Percentiles rank a stretch among this genome's conserved stretches.
phyloP scores from a whole-genome alignment of 2,888 invertebrate species.

The Macrophya annulata region DNA sequence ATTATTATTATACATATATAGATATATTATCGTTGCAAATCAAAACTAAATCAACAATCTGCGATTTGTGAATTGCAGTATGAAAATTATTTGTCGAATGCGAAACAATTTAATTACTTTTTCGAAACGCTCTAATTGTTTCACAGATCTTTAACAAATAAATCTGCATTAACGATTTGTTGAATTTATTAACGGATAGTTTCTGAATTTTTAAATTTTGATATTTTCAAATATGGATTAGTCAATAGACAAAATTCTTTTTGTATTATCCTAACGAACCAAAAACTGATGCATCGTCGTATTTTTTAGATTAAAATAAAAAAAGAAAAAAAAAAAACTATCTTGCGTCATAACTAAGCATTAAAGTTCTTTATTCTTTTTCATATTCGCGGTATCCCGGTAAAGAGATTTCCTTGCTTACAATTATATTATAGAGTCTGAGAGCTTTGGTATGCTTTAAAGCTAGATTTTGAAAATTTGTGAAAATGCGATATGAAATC shows the following conservation, averaged over 20 bases:
- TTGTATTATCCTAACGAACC: neutral
- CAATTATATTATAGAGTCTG: neutral
- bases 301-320: neutral
- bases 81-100: neutral
- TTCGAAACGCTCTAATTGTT: too few species aligned
- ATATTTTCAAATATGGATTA: neutral
- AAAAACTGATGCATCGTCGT: neutral
- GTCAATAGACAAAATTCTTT: neutral
- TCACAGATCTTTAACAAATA: too few species aligned
- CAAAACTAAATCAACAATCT: neutral
- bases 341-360: neutral
- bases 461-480: neutral
- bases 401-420: neutral
- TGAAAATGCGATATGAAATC: slow-evolving; percentile 1
- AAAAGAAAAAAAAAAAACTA: too few species aligned
- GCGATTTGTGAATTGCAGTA: neutral
- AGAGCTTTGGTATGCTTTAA: slow-evolving; percentile 34
- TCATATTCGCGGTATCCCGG: neutral
- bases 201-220: neutral
- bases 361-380: neutral
- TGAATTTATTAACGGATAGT: neutral
- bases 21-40: neutral
- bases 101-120: too few species aligned
- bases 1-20: too few species aligned
- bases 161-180: neutral